Evolutionary conservation across 2,113 vertebrate genomes (phyloP).

Genomic region (Tachuris rubrigastra): DNA sequence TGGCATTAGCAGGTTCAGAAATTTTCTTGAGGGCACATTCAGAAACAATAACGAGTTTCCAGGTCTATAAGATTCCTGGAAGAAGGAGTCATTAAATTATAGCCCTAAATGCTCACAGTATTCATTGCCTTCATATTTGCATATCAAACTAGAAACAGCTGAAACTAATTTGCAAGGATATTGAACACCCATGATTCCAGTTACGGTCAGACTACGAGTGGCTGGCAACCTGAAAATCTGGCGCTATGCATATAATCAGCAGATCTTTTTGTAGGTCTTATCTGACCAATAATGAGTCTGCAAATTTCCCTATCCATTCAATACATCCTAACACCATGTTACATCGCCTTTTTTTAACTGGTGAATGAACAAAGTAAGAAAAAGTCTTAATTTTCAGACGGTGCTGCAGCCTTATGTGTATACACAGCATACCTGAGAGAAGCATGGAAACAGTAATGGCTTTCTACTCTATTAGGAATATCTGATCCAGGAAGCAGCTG

Average conservation of each 20-base stretch:
- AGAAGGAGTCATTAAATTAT: neutral
- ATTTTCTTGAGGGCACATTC: neutral
- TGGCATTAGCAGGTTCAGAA: neutral
- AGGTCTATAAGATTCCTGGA: neutral
- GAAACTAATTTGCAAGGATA: constrained; percentile 4
- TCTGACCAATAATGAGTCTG: neutral
- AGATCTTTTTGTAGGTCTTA: neutral
- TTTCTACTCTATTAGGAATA: neutral
- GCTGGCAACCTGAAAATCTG: constrained; percentile 1
- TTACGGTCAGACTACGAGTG: neutral
- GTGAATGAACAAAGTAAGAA: neutral
- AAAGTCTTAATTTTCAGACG: neutral
- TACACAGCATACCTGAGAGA: neutral
- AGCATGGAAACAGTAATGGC: neutral
- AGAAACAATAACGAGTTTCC: neutral
- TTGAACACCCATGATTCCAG: neutral
- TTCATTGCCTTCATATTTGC: neutral
- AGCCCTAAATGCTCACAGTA: neutral
- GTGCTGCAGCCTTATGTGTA: fast-evolving
- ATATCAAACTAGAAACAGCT: constrained; percentile 7
- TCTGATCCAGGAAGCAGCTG: neutral
- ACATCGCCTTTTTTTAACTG: neutral
- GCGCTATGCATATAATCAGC: neutral
- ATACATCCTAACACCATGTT: neutral
- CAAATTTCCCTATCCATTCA: neutral